These are phyloP conservation scores for Callimorpha dominula DNA, from an alignment of 2,888 invertebrate species.

Conservation along the genomic window DNA sequence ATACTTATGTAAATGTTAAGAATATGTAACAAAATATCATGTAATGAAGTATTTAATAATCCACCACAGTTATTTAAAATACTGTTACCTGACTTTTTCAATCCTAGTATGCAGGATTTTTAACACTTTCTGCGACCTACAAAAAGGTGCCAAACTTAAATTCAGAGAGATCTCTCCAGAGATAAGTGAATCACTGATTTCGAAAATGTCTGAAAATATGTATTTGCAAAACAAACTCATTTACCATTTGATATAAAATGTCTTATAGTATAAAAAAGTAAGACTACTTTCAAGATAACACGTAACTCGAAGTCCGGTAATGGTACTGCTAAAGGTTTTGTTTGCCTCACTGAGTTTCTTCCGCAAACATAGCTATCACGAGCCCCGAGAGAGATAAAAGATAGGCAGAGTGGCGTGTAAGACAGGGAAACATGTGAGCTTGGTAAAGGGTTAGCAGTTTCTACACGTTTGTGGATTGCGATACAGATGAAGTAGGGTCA, in stretches of 20 bases:
- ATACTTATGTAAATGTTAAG: too few species aligned
- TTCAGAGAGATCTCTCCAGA: too few species aligned
- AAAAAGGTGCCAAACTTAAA: too few species aligned
- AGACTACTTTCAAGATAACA: background rate
- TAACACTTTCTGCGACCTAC: too few species aligned
- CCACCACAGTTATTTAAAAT: too few species aligned
- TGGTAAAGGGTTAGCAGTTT: slow-evolving; percentile 32
- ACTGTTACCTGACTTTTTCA: too few species aligned
- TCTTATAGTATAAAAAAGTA: background rate
- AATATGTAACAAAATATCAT: too few species aligned
- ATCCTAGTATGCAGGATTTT: too few species aligned
- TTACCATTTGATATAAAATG: background rate
- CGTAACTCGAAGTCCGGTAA: slow-evolving; percentile 18
- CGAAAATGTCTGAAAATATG: background rate
- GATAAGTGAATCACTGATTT: background rate
- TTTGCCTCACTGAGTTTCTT: slow-evolving; percentile 42
- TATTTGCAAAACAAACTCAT: background rate
- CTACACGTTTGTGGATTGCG: slow-evolving; percentile 24
- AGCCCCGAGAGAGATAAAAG: slow-evolving; percentile 21
- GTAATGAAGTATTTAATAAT: too few species aligned
- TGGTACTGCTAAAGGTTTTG: slow-evolving; percentile 29
- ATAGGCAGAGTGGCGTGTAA: background rate
- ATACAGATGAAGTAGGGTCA: slow-evolving; percentile 34
- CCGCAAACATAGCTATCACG: slow-evolving; percentile 42
- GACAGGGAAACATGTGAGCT: slow-evolving; percentile 17